Evolutionary conservation across 2,113 vertebrate species (phyloP), one percentile per base, ranked within the genome.

Genomic region (Syngnathoides biaculeatus): DNA sequence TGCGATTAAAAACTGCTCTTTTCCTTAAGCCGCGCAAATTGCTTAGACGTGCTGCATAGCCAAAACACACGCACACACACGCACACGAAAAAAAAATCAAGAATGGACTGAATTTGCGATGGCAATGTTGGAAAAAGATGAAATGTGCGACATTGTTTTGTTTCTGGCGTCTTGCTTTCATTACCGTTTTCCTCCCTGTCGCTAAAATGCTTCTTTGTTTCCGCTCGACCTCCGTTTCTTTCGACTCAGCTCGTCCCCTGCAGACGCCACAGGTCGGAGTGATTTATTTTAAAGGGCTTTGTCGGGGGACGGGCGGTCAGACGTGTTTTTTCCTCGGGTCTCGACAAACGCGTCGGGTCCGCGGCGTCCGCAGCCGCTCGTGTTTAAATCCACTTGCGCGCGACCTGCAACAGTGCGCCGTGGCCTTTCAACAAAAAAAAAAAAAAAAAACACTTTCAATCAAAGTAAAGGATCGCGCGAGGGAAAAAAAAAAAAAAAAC

Each of bases 1-100:
- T 24, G 62, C 79, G 83, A 79, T 85, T 72, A 80, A 72, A 72
- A 61, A 67, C 59, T 47, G 8, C 68, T 71, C 71, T 71, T 80
- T 80, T 82, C 74, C 85, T 83, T 83, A 77, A 84, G 77, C 83
- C 83, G 82, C 30, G 67, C 68, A 82, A 85, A 85, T 86, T 68
- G 65, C 71, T 83, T 77, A 80, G n/a, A n/a, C n/a, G n/a, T 79
- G 69, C 74, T 67, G 67, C 78, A 69, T 75, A 76, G 81, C 72
- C 62, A 75, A n/a, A n/a, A n/a, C n/a, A n/a, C n/a, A n/a, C n/a
- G n/a, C n/a, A n/a, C n/a, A n/a, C n/a, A n/a, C n/a, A n/a, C n/a
- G n/a, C n/a, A 68, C 72, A 67, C 76, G 65, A 52, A 52, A 80
- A 81, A 63, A 79, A 81, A 63, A 58, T 66, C 70, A 72, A 62